Percentiles rank a stretch among this genome's conserved stretches.
These are phyloP conservation scores for Cerceris ruficornis DNA, from an alignment of 2,888 invertebrate species.

Conservation along the genomic window DNA sequence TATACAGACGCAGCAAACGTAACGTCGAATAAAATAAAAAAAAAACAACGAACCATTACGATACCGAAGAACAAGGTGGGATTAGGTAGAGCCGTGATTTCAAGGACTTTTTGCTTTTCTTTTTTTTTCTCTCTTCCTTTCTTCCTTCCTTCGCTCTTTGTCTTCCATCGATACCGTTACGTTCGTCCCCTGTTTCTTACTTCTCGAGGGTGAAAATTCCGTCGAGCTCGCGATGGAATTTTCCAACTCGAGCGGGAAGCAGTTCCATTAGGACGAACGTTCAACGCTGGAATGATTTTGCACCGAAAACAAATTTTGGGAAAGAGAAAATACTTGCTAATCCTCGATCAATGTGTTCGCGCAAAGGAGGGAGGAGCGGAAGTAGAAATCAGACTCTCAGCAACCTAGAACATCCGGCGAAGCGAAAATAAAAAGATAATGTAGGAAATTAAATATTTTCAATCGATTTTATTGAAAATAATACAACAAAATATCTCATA, in stretches of 20 bases:
- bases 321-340: not conserved
- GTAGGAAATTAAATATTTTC: conserved; percentile 76
- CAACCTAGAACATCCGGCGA: conserved; percentile 30
- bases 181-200: not conserved
- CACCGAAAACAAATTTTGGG: not conserved
- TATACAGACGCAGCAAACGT: conserved; percentile 55
- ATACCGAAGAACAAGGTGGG: conserved; percentile 1
- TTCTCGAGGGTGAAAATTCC: too few species aligned
- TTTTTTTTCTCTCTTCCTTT: conserved; percentile 1
- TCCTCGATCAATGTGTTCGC: not conserved
- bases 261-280: too few species aligned
- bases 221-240: too few species aligned
- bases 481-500: conserved; percentile 81
- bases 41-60: not conserved
- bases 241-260: too few species aligned
- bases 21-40: conserved; percentile 19
- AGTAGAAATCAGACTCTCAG: conserved; percentile 26
- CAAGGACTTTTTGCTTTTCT: conserved; percentile 22
- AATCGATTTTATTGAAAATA: conserved; percentile 82
- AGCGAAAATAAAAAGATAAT: conserved; percentile 58
- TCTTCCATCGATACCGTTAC: not conserved
- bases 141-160: not conserved
- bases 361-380: conserved; percentile 18
- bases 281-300: too few species aligned
- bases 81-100: conserved; percentile 25